Percentiles rank a stretch among this genome's conserved stretches.
phyloP scores from a whole-genome alignment of 2,888 invertebrate genomes.

The Bellardia pandia region DNA sequence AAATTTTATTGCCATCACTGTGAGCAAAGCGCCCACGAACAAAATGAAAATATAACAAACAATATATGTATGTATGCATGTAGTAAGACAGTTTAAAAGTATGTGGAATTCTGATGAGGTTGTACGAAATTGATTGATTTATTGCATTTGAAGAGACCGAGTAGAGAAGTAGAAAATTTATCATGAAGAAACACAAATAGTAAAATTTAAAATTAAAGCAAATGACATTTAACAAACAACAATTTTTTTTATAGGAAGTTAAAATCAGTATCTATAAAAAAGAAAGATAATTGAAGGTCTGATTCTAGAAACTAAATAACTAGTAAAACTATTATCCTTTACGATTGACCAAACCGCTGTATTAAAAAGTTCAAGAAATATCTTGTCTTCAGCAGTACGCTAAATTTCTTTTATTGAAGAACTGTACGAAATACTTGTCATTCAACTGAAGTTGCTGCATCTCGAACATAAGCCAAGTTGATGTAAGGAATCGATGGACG shows the following conservation, averaged over 20 bases:
- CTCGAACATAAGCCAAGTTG: too few relatives aligned
- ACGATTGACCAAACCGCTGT: too few relatives aligned
- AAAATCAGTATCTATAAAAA: too few relatives aligned
- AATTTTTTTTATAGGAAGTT: not conserved
- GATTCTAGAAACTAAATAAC: too few relatives aligned
- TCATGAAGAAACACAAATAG: constrained; percentile 6
- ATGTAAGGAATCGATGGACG: too few relatives aligned
- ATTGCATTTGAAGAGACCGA: constrained; percentile 61
- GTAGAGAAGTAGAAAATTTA: not conserved
- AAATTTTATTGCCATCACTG: constrained; percentile 52
- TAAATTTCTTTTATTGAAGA: too few relatives aligned
- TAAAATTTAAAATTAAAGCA: not conserved
- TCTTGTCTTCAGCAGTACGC: too few relatives aligned
- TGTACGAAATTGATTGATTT: constrained; percentile 75
- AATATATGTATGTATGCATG: not conserved
- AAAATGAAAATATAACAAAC: not conserved
- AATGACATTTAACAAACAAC: not conserved
- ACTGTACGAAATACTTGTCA: too few relatives aligned
- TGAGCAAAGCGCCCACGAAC: not conserved
- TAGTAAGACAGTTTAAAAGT: not conserved
- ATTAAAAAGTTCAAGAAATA: too few relatives aligned
- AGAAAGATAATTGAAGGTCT: too few relatives aligned
- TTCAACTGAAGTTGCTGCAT: too few relatives aligned
- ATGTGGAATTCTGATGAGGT: constrained; percentile 48
- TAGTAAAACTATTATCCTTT: too few relatives aligned